A percentile compares a stretch with the other conserved stretches of the same genome.
Conservation (phyloP, 2,113 vertebrate species). For the Myrmecobius fasciatus region DNA sequence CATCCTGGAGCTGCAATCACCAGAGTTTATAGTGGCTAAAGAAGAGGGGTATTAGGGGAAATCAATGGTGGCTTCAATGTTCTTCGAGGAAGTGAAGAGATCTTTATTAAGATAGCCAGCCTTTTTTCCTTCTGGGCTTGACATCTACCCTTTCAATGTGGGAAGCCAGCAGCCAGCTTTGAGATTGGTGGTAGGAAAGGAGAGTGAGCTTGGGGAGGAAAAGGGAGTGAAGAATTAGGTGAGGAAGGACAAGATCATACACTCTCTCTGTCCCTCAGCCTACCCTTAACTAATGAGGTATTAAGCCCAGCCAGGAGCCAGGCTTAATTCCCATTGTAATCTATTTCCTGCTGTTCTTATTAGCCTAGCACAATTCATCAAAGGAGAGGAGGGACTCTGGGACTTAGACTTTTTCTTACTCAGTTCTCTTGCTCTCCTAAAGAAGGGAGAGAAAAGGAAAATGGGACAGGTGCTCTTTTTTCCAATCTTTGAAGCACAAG, state of each 20-base stretch:
- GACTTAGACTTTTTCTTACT: constrained; percentile 15
- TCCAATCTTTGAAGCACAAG: background rate
- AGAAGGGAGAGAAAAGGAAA: background rate
- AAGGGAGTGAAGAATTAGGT: background rate
- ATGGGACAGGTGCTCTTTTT: background rate
- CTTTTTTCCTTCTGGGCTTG: background rate
- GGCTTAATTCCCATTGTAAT: constrained; percentile 15
- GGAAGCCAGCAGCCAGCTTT: background rate
- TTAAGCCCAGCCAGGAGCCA: background rate
- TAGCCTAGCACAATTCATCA: constrained; percentile 18
- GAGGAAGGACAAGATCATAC: background rate
- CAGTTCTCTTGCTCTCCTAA: background rate
- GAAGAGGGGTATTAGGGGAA: background rate
- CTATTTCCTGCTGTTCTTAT: constrained; percentile 44
- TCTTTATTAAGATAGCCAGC: background rate
- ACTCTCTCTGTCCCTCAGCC: background rate
- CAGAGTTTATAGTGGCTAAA: background rate
- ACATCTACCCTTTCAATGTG: background rate
- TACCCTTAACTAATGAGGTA: constrained; percentile 36
- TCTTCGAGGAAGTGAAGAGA: background rate
- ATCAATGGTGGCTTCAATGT: background rate
- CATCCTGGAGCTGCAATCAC: background rate
- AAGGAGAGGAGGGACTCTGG: constrained; percentile 11
- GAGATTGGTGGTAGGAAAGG: background rate
- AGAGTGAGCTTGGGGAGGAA: background rate